Evolutionary conservation across 2,113 vertebrate species (phyloP), one percentile per base, ranked within the genome.

Genomic region (Xenopus laevis): DNA sequence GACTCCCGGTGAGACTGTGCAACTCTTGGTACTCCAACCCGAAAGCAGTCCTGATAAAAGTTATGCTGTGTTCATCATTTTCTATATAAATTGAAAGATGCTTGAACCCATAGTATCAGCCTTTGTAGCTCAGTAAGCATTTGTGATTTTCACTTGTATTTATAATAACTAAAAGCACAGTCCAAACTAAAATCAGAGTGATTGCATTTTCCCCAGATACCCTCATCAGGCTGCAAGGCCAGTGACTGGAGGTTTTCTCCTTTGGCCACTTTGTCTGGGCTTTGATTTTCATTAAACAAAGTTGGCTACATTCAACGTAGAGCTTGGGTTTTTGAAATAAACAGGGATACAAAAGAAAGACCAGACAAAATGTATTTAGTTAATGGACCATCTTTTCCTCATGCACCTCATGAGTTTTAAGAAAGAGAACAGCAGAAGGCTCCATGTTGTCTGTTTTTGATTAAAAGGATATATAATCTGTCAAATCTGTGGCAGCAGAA

Each of bases 321-420:
- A 80, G 77, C 78, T 61, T 57, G 75, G 27, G 80, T 81, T 77
- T n/a, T 83, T 72, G 79, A 77, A 82, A 79, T 46, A 75, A 69
- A 21, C 73, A 81, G 27, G 71, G 65, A 71, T 73, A 72, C 65
- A 70, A 68, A 67, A 77, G 15, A 77, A 61, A 71, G 20, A 77
- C 75, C 60, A 78, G 65, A 23, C 7, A 63, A 30, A 67, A 71
- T 75, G 73, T 80, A 82, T 88, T 78, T 81, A 73, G 61, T 68
- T n/a, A 30, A 82, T 71, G 71, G 73, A 62, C 79, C 80, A 78
- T 83, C 74, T 82, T 85, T 80, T 79, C 67, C 78, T 82, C 53
- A 83, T 63, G 71, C 20, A 64, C 71, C 72, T 79, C 8, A 83
- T 71, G 73, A 55, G 60, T 20, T 40, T 40, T 40, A 40, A 6